Evolutionary conservation across 2,113 vertebrate genomes (phyloP).

Genomic region (Telmatochromis brichardi): DNA sequence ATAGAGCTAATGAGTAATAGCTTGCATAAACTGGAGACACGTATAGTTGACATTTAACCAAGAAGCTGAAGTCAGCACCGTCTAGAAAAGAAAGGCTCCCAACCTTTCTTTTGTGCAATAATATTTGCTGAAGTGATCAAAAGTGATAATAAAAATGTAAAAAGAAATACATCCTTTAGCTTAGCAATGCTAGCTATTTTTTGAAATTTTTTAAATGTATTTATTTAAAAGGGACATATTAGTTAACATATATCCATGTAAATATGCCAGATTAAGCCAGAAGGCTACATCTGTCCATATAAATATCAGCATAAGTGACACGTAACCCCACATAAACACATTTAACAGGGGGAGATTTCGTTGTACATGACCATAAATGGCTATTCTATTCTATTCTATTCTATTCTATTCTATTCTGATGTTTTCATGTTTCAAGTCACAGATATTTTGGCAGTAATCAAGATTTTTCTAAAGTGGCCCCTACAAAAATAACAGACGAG

Average conservation of each 20-base stretch:
- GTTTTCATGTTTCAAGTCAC: not conserved
- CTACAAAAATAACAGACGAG: not conserved
- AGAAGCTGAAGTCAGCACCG: not conserved
- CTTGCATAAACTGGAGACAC: not conserved
- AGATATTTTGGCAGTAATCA: not conserved
- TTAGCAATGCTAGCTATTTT: not conserved
- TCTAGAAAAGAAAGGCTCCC: not conserved
- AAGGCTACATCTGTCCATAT: not conserved
- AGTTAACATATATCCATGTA: not conserved
- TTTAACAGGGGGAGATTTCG: not conserved
- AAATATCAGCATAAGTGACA: not conserved
- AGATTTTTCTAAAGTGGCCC: not conserved
- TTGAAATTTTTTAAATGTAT: not conserved
- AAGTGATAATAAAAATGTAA: not conserved
- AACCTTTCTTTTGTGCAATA: not conserved
- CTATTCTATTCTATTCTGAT: not conserved
- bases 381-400: not conserved
- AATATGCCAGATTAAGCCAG: not conserved
- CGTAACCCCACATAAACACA: not conserved
- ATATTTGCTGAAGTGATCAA: not conserved
- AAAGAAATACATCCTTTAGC: not conserved
- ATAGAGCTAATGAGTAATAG: not conserved
- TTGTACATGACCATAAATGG: not conserved
- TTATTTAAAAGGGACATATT: not conserved
- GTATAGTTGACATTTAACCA: not conserved